Evolutionary conservation across 2,113 vertebrate species (phyloP).

Genomic region (Hypanus sabinus): DNA sequence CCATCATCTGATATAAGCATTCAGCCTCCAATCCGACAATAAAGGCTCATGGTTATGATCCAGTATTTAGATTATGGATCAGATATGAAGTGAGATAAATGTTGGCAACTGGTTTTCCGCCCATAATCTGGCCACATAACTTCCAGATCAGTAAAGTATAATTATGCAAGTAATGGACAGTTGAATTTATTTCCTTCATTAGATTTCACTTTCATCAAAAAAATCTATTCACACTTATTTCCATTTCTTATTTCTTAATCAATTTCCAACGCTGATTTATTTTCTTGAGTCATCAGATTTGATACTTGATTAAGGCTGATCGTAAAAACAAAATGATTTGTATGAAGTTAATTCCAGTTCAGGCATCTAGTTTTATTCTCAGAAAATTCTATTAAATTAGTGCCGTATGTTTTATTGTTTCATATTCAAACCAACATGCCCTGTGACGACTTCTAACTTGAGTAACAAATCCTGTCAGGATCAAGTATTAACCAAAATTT

Average conservation of each 20-base stretch:
- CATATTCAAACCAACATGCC: background rate
- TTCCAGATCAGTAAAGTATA: background rate
- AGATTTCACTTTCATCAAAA: too few relatives aligned
- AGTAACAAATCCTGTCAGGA: background rate
- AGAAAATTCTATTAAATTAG: background rate
- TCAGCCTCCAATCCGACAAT: too few relatives aligned
- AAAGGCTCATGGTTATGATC: too few relatives aligned
- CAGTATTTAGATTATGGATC: too few relatives aligned
- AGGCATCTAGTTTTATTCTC: background rate
- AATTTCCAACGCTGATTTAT: background rate
- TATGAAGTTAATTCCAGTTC: background rate
- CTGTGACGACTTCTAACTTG: background rate
- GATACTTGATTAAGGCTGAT: background rate
- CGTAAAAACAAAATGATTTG: background rate
- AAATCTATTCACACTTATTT: background rate
- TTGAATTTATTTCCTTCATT: too few relatives aligned
- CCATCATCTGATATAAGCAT: too few relatives aligned
- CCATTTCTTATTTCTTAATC: background rate
- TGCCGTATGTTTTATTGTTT: background rate
- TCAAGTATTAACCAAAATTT: background rate
- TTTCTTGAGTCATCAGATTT: background rate
- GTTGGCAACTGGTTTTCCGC: background rate
- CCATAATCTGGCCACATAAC: background rate
- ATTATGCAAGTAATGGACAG: background rate
- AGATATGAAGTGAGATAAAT: background rate